Evolutionary conservation across 2,113 vertebrate species (phyloP).

Genomic region (Talpa occidentalis): DNA sequence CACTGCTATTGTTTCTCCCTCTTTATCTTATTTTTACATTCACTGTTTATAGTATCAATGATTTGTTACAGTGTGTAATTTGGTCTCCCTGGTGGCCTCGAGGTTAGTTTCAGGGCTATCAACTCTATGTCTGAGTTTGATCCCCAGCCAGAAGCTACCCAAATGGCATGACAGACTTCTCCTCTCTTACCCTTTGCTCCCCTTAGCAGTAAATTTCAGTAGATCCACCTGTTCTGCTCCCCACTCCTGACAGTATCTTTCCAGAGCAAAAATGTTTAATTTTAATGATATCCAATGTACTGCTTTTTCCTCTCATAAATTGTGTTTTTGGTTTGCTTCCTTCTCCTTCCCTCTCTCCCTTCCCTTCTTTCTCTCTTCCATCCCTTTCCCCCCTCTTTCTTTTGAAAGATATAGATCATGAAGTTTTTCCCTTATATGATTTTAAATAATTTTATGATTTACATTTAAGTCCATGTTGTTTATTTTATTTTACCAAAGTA

Average conservation of each 20-base stretch:
- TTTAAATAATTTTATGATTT: neutral
- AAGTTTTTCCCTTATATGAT: neutral
- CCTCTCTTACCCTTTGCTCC: too few species aligned
- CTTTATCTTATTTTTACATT: neutral
- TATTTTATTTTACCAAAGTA: neutral
- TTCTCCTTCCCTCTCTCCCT: too few species aligned
- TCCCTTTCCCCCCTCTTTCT: too few species aligned
- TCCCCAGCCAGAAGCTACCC: too few species aligned
- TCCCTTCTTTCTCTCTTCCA: too few species aligned
- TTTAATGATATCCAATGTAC: neutral
- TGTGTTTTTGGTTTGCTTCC: neutral
- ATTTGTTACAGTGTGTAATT: neutral
- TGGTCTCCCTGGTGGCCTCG: too few species aligned
- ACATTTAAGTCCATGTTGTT: neutral
- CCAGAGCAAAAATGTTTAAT: neutral
- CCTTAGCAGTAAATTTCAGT: too few species aligned
- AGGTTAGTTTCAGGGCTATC: too few species aligned
- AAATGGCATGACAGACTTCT: too few species aligned
- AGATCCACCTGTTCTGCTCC: too few species aligned
- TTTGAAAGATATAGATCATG: neutral
- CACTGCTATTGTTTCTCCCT: neutral
- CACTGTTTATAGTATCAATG: neutral
- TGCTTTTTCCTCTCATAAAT: neutral
- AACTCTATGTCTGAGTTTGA: too few species aligned
- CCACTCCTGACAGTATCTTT: neutral